Evolutionary conservation across 1,140 invertebrate species (phyloP).

Genomic region (Drosophila bocqueti): DNA sequence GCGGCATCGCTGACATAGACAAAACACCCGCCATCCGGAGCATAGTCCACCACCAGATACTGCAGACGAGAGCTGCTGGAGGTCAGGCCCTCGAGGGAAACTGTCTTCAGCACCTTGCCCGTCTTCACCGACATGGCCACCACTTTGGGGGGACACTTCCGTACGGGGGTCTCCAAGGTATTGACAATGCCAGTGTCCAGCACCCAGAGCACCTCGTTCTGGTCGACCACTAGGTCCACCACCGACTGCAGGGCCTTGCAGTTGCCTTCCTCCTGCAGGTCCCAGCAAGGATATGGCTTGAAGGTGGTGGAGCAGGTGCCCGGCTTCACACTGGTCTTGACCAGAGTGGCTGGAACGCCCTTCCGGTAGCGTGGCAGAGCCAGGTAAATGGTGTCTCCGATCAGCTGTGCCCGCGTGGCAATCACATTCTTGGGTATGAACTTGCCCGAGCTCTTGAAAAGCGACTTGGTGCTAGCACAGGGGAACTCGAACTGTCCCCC

Average conservation of each 20-base stretch:
- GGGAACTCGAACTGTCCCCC: slow-evolving; percentile 87
- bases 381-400: slow-evolving; percentile 86
- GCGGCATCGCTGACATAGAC: slow-evolving; percentile 89
- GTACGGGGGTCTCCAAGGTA: slow-evolving; percentile 86
- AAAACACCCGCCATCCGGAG: slow-evolving; percentile 85
- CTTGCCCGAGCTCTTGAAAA: slow-evolving; percentile 86
- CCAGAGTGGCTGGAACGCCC: slow-evolving; percentile 87
- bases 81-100: slow-evolving; percentile 86
- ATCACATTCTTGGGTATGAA: slow-evolving; percentile 87
- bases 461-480: slow-evolving; percentile 85
- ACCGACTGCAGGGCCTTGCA: slow-evolving; percentile 87
- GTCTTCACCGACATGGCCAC: slow-evolving; percentile 86
- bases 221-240: slow-evolving; percentile 87
- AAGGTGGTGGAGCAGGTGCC: slow-evolving; percentile 85
- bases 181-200: slow-evolving; percentile 87
- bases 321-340: slow-evolving; percentile 85
- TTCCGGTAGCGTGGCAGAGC: slow-evolving; percentile 87
- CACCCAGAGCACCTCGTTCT: slow-evolving; percentile 86
- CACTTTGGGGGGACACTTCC: slow-evolving; percentile 87
- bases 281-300: slow-evolving; percentile 87
- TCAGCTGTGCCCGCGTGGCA: slow-evolving; percentile 86
- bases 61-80: slow-evolving; percentile 86
- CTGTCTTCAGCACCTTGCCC: slow-evolving; percentile 86
- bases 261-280: slow-evolving; percentile 87
- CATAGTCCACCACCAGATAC: slow-evolving; percentile 87